These are phyloP conservation scores for Clanis bilineata DNA, from an alignment of 2,888 invertebrate genomes.

Conservation along the genomic window DNA sequence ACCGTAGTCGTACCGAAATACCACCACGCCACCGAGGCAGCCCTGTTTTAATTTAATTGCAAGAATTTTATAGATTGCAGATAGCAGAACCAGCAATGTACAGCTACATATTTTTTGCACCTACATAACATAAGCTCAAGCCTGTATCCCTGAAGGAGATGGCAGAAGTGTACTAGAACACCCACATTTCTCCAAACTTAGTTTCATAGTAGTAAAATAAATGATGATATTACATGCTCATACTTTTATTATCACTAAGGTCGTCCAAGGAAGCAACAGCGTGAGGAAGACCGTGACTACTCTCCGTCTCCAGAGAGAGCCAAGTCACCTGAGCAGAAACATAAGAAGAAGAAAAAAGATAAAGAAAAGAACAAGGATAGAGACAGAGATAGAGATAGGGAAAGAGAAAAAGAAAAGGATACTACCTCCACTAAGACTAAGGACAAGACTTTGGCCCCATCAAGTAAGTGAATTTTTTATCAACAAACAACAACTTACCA, in stretches of 20 bases:
- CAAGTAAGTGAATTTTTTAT: constrained; percentile 58
- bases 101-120: too few relatives aligned
- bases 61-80: too few relatives aligned
- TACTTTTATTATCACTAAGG: neutral
- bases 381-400: constrained; percentile 51
- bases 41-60: too few relatives aligned
- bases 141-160: too few relatives aligned
- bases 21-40: too few relatives aligned
- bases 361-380: constrained; percentile 55
- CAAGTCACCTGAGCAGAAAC: constrained; percentile 57
- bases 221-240: too few relatives aligned
- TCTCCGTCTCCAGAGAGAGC: constrained; percentile 62
- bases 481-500: neutral
- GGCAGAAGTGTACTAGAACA: too few relatives aligned
- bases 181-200: too few relatives aligned
- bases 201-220: too few relatives aligned
- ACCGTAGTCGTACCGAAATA: too few relatives aligned
- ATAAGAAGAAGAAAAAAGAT: constrained; percentile 68
- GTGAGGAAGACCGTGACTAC: constrained; percentile 53
- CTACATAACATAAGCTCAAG: too few relatives aligned
- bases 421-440: constrained; percentile 62
- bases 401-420: constrained; percentile 52
- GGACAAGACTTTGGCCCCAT: constrained; percentile 74
- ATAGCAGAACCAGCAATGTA: too few relatives aligned
- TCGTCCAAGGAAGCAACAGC: constrained; percentile 8